Evolutionary conservation across 1,140 invertebrate species (phyloP).

Genomic region (Camponotus pennsylvanicus): DNA sequence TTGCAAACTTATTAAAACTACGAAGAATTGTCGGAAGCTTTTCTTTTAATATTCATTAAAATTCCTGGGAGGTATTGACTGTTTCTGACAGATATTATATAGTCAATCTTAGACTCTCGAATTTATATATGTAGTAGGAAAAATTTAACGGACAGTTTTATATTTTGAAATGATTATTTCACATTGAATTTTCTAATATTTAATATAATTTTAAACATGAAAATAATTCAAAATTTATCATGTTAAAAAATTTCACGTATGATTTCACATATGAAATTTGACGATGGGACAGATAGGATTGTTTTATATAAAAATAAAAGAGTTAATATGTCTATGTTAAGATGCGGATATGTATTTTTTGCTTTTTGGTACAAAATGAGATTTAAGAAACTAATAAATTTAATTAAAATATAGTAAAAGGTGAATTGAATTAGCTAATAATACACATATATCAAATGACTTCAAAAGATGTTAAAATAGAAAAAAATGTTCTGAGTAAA

Average conservation of each 20-base stretch:
- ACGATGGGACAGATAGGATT: neutral
- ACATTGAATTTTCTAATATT: neutral
- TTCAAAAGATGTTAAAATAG: neutral
- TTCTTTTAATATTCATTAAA: slow-evolving; percentile 6
- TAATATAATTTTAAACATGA: neutral
- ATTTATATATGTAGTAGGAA: neutral
- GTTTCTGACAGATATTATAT: slow-evolving; percentile 13
- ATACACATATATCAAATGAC: neutral
- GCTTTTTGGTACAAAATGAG: neutral
- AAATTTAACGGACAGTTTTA: neutral
- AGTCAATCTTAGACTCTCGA: neutral
- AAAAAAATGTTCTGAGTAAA: neutral
- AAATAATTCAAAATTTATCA: neutral
- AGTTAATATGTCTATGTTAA: neutral
- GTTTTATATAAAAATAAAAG: no score
- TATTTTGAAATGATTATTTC: slow-evolving; percentile 17
- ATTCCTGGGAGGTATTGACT: neutral
- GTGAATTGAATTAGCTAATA: neutral
- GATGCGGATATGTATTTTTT: neutral
- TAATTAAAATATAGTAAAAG: neutral
- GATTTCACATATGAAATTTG: neutral
- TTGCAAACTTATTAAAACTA: slow-evolving; percentile 20
- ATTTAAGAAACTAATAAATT: neutral
- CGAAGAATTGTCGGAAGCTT: neutral
- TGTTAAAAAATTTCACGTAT: neutral